Conservation (phyloP, 2,113 vertebrate genomes). For the Coturnix japonica region DNA sequence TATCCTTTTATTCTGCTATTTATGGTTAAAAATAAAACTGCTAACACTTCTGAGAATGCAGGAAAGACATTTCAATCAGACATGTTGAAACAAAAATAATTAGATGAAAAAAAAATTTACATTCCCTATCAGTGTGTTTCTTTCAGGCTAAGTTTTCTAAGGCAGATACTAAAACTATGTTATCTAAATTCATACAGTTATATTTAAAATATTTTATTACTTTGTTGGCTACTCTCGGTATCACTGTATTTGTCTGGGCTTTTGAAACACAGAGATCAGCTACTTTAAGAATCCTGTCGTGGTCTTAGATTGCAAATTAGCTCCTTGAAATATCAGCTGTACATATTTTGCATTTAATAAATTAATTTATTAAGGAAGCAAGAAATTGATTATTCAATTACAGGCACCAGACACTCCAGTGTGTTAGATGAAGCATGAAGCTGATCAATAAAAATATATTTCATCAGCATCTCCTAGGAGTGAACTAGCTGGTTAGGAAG, state of each 20-base stretch:
- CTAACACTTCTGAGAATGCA: neutral
- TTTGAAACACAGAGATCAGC: conserved; percentile 18
- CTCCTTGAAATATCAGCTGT: conserved; percentile 47
- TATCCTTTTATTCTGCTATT: neutral
- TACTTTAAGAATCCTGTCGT: conserved; percentile 42
- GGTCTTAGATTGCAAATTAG: conserved; percentile 64
- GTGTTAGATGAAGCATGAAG: neutral
- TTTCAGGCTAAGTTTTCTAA: neutral
- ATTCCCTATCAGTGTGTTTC: neutral
- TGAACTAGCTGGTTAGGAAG: neutral
- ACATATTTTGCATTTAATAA: conserved; percentile 58
- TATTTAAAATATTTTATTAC: neutral
- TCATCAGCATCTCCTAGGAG: neutral
- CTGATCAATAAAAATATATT: conserved; percentile 16
- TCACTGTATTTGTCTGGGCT: neutral
- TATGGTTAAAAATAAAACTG: conserved; percentile 14
- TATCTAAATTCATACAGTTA: neutral
- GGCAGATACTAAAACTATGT: neutral
- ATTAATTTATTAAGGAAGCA: conserved; percentile 66
- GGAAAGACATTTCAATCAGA: neutral
- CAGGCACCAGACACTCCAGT: neutral
- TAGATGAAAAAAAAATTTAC: neutral
- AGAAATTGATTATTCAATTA: conserved; percentile 67
- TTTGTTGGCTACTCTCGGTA: neutral
- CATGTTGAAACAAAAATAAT: neutral